Base-by-base conservation (phyloP, 2,797 vertebrate genomes). In the Nannoperca obscura region DNA sequence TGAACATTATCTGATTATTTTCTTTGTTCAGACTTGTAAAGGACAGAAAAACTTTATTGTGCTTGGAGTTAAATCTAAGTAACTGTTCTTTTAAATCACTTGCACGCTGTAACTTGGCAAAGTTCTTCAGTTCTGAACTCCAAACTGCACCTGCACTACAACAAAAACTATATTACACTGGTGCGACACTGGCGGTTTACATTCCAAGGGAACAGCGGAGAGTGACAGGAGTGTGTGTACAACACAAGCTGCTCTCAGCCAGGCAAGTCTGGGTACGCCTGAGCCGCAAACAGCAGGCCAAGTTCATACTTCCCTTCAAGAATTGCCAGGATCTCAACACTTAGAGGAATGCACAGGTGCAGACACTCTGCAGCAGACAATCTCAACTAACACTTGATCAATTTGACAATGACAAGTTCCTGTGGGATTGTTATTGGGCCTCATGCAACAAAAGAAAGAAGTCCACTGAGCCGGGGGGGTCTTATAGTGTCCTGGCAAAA, bases 1-100 rank as follows among this genome's bases (percentile, higher is more conserved):
- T 95, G 94, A 96, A 95, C 91, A 94, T 94, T 94, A 94, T 94
- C 93, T 95, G 93, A 96, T 96, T 94, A 95, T 93, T 94, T 95
- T 90, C 94, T 95, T 92, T 94, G 95, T 90, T 90, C 70, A 71
- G 63, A 91, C 88, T 94, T 92, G 91, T 50, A 92, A 91, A 90
- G 38, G 94, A 94, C 93, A 93, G 88, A 90, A 71, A 60, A 81
- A 70, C n/a, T 75, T 74, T 27, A 52, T 47, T 73, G n/a, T 78
- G 10, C 49, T 34, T 63, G 47, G 14, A 36, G 1, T 63, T 66
- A 42, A 50, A 55, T 68, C 61, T 70, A 57, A 59, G 42, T 44
- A 65, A 62, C 34, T 61, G 32, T 71, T 60, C 50, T 73, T 64
- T 63, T 36, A 40, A 69, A 66, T 69, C 2, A 40, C 68, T 69